Evolutionary conservation across 2,113 vertebrate genomes (phyloP), one percentile per base, ranked within the genome.

Genomic region (Sterna hirundo): DNA sequence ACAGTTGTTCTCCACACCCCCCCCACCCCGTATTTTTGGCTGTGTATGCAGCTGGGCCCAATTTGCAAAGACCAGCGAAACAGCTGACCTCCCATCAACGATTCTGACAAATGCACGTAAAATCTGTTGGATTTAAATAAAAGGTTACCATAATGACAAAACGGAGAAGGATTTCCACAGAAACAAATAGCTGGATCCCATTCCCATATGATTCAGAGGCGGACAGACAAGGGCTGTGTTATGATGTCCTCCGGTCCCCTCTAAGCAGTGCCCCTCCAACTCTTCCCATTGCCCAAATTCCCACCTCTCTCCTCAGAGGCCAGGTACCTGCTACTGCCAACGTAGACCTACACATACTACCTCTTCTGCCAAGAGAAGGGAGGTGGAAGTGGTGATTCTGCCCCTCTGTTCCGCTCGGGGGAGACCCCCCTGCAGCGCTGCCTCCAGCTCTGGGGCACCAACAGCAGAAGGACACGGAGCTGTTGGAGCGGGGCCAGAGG

Each of bases 21-120:
- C 2, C 2, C 42, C 34, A 60, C 21, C 16, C 15, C 32, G 0
- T 22, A 72, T 22, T 84, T 74, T 27, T 26, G 10, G 14, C 32
- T 47, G 2, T 40, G 17, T 32, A 32, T 13, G 15, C 9, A 26
- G n/a, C n/a, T 65, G 40, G 27, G 21, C 23, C 29, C 26, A 19
- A 36, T 26, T 44, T 69, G 40, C 49, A 61, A 90, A 60, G 49
- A 44, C 15, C 52, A 80, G 6, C 6, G 7, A 22, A 42, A 68
- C 15, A 83, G 38, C 8, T 6, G 7, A 83, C 4, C 6, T n/a
- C 30, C 10, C 9, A 34, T 11, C 19, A 54, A 8, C 6, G 38
- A 71, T 46, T 52, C 1, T 49, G 55, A 91, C 23, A 93, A 64
- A 55, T 0, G 2, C 6, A 30, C 0, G 0, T 23, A 17, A 47